phyloP scores from a whole-genome alignment of 2,113 vertebrate species.

The Spilogale gracilis region DNA sequence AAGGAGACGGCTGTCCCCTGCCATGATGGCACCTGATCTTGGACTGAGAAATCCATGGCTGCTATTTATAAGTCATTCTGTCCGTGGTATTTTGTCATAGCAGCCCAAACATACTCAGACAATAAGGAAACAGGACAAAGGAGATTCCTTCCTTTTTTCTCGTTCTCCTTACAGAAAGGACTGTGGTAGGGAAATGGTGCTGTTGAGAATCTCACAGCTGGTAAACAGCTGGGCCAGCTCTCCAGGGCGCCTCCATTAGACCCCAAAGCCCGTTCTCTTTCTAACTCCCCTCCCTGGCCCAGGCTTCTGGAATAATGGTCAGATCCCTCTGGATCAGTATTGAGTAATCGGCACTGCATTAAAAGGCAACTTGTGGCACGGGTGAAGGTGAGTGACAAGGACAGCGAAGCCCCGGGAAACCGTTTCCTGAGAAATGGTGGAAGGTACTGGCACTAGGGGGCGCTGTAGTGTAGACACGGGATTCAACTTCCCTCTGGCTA shows the following conservation, averaged over 20 bases:
- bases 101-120: background rate
- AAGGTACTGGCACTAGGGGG: too few species aligned
- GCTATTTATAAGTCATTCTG: background rate
- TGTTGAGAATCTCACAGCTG: background rate
- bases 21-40: background rate
- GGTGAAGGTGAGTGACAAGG: background rate
- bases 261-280: background rate
- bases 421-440: background rate
- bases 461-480: too few species aligned
- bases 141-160: background rate
- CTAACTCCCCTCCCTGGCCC: too few species aligned
- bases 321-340: background rate
- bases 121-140: background rate
- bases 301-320: background rate
- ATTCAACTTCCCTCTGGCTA: too few species aligned
- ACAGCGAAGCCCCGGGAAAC: background rate
- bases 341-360: background rate
- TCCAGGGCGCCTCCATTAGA: background rate
- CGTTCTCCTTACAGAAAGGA: background rate
- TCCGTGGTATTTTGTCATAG: background rate
- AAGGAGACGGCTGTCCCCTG: background rate
- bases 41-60: background rate
- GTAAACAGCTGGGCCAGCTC: background rate
- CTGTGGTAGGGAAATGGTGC: background rate
- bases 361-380: background rate